Evolutionary conservation across 2,113 vertebrate genomes (phyloP).

Genomic region (Oenanthe oenanthe): DNA sequence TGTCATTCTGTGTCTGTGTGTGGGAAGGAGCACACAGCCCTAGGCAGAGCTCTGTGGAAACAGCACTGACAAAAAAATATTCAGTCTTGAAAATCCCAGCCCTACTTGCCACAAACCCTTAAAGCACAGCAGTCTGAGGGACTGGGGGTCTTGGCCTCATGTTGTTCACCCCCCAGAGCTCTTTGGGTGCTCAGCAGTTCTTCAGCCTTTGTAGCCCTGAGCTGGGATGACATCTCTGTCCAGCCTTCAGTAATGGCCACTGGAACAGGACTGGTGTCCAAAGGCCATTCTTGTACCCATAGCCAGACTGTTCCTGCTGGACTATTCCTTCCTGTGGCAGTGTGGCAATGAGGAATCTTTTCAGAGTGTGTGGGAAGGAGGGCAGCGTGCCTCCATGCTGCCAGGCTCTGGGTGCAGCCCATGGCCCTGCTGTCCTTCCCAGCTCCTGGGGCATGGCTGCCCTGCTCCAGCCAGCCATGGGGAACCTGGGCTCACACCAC

Average conservation of each 20-base stretch:
- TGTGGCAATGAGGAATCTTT: neutral
- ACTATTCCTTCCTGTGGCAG: neutral
- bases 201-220: neutral
- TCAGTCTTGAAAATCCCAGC: neutral
- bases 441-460: neutral
- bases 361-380: neutral
- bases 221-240: neutral
- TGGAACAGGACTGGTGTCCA: neutral
- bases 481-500: neutral
- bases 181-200: neutral
- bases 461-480: neutral
- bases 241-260: rapidly evolving
- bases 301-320: neutral
- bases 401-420: neutral
- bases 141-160: neutral
- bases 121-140: neutral
- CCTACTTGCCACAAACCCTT: neutral
- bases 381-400: rapidly evolving
- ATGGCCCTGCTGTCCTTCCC: rapidly evolving
- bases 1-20: too few relatives aligned
- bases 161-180: neutral
- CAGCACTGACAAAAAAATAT: neutral
- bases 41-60: neutral
- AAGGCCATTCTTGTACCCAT: neutral
- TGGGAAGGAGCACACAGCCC: neutral